Conservation (phyloP, 2,113 vertebrate species). For the Pteruthius melanotis region DNA sequence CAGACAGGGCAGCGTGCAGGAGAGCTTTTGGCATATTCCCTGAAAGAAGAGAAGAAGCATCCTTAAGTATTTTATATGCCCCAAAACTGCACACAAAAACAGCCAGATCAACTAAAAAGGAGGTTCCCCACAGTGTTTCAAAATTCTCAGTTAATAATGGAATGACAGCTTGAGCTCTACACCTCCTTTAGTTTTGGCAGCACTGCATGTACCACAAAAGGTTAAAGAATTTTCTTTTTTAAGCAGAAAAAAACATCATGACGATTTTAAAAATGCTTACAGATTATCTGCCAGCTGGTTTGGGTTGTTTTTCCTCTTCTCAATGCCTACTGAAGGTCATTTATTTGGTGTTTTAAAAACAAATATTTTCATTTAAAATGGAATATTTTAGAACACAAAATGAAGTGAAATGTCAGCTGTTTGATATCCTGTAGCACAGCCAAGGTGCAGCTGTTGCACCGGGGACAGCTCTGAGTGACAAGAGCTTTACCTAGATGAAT, state of each 20-base stretch:
- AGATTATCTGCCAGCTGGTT: not conserved
- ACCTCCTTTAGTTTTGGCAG: not conserved
- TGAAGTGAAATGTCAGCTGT: not conserved
- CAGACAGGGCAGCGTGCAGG: not conserved
- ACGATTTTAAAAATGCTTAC: not conserved
- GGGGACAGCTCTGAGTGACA: not conserved
- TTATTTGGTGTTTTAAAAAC: not conserved
- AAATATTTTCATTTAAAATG: not conserved
- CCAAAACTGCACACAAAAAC: not conserved
- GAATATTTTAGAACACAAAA: not conserved
- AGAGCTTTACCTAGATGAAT: not conserved
- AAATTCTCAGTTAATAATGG: not conserved
- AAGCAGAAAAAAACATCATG: not conserved
- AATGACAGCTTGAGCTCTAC: not conserved
- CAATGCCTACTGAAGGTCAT: not conserved
- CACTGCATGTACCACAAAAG: not conserved
- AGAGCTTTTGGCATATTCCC: not conserved
- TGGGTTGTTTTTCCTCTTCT: not conserved
- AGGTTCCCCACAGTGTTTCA: not conserved
- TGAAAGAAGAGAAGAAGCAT: not conserved
- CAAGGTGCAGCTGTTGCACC: not conserved
- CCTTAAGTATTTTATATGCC: not conserved
- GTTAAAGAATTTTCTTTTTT: not conserved
- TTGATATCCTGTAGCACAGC: not conserved
- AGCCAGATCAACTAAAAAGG: not conserved